A percentile compares a stretch with the other conserved stretches of the same genome.
Conservation (phyloP, 1,140 invertebrate species). For the Eurosta solidaginis region DNA sequence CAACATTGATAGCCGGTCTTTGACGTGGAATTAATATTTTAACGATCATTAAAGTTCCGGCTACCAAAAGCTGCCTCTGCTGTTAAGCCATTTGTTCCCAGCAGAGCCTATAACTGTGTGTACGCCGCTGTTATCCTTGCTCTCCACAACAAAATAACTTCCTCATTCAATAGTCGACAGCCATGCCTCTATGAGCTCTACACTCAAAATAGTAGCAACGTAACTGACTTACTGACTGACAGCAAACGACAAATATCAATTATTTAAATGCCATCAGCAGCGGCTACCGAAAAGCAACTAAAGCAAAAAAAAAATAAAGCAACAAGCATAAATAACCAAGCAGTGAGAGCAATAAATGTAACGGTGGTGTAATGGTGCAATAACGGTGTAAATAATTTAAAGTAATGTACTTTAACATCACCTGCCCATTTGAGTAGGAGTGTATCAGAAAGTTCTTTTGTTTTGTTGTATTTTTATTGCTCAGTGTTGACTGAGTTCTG, state of each 20-base stretch:
- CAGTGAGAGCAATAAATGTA: background rate
- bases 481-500: too few relatives aligned
- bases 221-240: conserved; percentile 48
- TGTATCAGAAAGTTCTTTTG: too few relatives aligned
- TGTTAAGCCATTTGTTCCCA: background rate
- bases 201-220: conserved; percentile 13
- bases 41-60: conserved; percentile 34
- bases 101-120: background rate
- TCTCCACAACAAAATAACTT: background rate
- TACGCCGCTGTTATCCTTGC: too few relatives aligned
- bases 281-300: background rate
- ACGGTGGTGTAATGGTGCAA: background rate
- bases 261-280: background rate
- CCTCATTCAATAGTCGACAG: background rate
- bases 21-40: conserved; percentile 46
- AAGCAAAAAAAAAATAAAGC: background rate
- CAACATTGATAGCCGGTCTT: conserved; percentile 38
- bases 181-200: background rate
- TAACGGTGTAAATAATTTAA: background rate
- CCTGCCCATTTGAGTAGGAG: too few relatives aligned
- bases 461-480: too few relatives aligned
- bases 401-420: background rate
- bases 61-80: conserved; percentile 45
- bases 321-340: background rate
- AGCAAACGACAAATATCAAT: conserved; percentile 28